These are phyloP conservation scores for Gryllus longicercus DNA, from an alignment of 2,888 invertebrate genomes.

Conservation along the genomic window DNA sequence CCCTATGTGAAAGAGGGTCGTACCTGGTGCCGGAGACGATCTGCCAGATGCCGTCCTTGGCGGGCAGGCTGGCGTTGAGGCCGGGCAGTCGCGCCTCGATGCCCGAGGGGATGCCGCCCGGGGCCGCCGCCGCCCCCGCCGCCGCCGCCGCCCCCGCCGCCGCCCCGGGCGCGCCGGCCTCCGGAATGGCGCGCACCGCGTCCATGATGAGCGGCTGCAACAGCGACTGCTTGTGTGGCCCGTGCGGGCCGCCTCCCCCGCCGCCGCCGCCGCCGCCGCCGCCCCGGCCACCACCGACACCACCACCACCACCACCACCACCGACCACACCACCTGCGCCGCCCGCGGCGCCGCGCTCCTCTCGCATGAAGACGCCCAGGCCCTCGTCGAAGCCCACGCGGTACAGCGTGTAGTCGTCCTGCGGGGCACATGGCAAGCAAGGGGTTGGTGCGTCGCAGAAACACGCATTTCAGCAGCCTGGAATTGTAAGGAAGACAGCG, in stretches of 20 bases:
- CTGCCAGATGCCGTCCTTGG: constrained; percentile 76
- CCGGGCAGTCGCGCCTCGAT: constrained; percentile 34
- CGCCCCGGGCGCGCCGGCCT: constrained; percentile 45
- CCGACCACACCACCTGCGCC: constrained; percentile 52
- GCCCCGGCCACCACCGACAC: constrained; percentile 47
- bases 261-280: constrained; percentile 52
- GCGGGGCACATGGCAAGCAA: constrained; percentile 42
- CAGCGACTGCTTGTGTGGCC: constrained; percentile 49
- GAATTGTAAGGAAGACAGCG: too few species aligned
- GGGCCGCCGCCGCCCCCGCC: constrained; percentile 38
- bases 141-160: constrained; percentile 53
- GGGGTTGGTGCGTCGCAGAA: too few species aligned
- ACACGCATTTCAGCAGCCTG: too few species aligned
- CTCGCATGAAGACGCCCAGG: constrained; percentile 33
- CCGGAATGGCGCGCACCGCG: constrained; percentile 53
- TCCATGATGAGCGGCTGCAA: constrained; percentile 21
- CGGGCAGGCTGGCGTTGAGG: constrained; percentile 47
- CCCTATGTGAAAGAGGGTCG: constrained; percentile 35
- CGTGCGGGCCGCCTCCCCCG: constrained; percentile 51
- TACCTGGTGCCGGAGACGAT: constrained; percentile 70
- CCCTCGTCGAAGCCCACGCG: constrained; percentile 36
- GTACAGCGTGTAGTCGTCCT: constrained; percentile 52
- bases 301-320: constrained; percentile 35
- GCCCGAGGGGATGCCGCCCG: constrained; percentile 38
- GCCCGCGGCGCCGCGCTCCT: constrained; percentile 49